Conservation (phyloP, 1,140 invertebrate genomes). For the Cyclargus thomasi region DNA sequence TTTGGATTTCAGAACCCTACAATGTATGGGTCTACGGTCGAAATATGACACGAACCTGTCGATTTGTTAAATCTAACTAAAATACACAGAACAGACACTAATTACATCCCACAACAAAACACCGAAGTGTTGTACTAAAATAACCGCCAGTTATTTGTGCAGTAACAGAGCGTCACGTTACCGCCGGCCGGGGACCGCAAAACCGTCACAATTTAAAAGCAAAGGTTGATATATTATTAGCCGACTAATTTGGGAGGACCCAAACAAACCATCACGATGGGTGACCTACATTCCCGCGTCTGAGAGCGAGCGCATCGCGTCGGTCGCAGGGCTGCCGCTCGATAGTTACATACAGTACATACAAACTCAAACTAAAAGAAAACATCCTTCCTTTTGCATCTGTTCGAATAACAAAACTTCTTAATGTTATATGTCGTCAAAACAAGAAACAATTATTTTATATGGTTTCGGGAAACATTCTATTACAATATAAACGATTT, state of each 20-base stretch:
- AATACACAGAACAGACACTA: not conserved
- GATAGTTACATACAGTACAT: no score
- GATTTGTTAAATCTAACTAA: no score
- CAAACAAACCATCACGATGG: conserved; percentile 67
- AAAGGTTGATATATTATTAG: conserved; percentile 28
- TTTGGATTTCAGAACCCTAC: no score
- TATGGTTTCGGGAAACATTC: no score
- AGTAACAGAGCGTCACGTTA: not conserved
- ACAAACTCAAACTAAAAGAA: no score
- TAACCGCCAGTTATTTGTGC: not conserved
- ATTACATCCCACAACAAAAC: not conserved
- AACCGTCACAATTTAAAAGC: conserved; percentile 17
- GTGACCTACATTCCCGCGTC: conserved; percentile 63
- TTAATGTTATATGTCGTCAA: no score
- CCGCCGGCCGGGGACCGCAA: not conserved
- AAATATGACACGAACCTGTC: no score
- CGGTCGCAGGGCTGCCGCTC: conserved; percentile 19
- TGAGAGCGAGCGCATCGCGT: conserved; percentile 42
- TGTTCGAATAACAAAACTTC: no score
- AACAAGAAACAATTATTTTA: no score
- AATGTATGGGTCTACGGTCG: no score
- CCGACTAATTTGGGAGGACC: conserved; percentile 61
- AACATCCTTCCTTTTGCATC: no score
- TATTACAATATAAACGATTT: no score
- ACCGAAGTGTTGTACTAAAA: not conserved